Evolutionary conservation across 2,113 vertebrate species (phyloP).

Genomic region (Phaethornis superciliosus): DNA sequence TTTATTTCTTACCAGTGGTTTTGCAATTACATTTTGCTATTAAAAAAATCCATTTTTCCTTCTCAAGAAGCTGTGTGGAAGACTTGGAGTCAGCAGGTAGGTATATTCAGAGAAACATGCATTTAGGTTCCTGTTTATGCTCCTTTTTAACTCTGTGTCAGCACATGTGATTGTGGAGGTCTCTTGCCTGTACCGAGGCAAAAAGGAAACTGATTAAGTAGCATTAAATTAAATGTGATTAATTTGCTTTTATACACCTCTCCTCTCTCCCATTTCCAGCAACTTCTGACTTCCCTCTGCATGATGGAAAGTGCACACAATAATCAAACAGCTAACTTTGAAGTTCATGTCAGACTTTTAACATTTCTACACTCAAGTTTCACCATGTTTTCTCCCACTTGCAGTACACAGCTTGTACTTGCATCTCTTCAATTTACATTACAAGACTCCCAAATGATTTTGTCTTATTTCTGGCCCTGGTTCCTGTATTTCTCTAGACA

Average conservation of each 20-base stretch:
- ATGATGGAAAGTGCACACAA: background rate
- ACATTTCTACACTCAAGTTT: background rate
- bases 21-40: background rate
- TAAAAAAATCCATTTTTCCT: background rate
- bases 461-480: background rate
- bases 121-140: background rate
- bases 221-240: background rate
- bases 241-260: background rate
- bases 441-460: background rate
- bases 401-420: background rate
- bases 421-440: background rate
- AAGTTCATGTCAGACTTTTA: background rate
- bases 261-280: background rate
- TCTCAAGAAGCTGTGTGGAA: background rate
- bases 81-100: background rate
- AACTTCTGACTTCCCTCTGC: background rate
- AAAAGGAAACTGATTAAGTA: background rate
- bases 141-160: background rate
- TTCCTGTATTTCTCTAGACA: background rate
- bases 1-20: background rate
- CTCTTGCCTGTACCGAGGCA: fast-evolving
- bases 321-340: background rate
- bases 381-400: background rate
- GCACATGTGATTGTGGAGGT: background rate
- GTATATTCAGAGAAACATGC: background rate